Evolutionary conservation across 2,113 vertebrate species (phyloP).

Genomic region (Camelus dromedarius): DNA sequence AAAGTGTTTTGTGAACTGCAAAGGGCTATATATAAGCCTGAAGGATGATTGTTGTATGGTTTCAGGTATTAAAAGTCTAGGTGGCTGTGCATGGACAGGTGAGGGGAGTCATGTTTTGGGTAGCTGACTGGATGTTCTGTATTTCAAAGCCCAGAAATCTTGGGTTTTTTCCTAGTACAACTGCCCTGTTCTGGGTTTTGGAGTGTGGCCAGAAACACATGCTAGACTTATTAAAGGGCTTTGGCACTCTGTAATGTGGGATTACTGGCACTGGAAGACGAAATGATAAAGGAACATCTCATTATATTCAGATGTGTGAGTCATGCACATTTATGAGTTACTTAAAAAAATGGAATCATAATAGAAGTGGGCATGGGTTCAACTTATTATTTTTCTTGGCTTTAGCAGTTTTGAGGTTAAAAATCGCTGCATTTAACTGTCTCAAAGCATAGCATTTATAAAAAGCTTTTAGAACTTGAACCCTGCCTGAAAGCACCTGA

Average conservation of each 20-base stretch:
- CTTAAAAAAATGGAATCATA: conserved; percentile 57
- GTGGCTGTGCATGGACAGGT: background rate
- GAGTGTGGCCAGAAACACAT: conserved; percentile 38
- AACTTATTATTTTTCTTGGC: conserved; percentile 67
- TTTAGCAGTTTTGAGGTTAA: conserved; percentile 70
- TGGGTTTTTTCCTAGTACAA: background rate
- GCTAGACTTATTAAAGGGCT: conserved; percentile 45
- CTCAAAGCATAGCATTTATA: conserved; percentile 54
- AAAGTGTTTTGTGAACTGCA: background rate
- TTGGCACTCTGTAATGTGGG: conserved; percentile 50
- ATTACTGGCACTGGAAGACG: conserved; percentile 70
- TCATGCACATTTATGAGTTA: conserved; percentile 75
- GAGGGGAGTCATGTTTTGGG: conserved; percentile 7
- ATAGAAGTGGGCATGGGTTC: conserved; percentile 63
- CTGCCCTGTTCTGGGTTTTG: conserved; percentile 16
- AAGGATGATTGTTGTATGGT: background rate
- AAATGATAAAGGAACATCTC: conserved; percentile 66
- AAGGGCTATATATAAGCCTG: background rate
- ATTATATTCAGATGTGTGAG: conserved; percentile 69
- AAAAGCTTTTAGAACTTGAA: conserved; percentile 59
- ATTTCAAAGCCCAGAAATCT: conserved; percentile 4
- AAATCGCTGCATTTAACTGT: conserved; percentile 65
- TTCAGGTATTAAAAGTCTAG: background rate
- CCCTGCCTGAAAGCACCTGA: conserved; percentile 2
- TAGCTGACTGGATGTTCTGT: background rate